A percentile compares a stretch with the other conserved stretches of the same genome.
Evolutionary conservation across 2,797 vertebrate species (phyloP).

Genomic region (Bovichtus variegatus): DNA sequence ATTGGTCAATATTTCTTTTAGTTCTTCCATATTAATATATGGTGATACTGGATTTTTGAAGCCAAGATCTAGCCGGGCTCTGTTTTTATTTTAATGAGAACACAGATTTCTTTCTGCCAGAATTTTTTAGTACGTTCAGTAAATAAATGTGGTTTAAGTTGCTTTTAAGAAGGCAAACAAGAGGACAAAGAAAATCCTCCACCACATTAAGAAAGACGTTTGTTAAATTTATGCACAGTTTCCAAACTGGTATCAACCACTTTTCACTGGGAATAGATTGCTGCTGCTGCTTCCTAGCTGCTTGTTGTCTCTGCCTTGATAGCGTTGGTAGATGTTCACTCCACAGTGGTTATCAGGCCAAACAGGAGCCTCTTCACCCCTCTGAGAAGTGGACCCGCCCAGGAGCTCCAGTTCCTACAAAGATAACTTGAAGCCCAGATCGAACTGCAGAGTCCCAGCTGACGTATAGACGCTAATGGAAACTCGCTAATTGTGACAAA

Average conservation of each 20-base stretch:
- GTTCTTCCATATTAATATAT: too few species aligned
- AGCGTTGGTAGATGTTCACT: background rate
- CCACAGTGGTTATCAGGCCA: conserved; percentile 58
- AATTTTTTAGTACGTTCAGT: too few species aligned
- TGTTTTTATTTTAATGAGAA: too few species aligned
- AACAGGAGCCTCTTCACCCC: conserved; percentile 41
- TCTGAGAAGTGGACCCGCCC: conserved; percentile 48
- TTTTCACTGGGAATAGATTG: background rate
- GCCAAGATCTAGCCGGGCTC: too few species aligned
- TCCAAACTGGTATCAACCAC: background rate
- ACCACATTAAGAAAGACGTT: too few species aligned
- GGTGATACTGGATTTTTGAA: too few species aligned
- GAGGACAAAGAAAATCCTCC: background rate
- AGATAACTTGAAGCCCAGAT: conserved; percentile 61
- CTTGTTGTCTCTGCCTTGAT: background rate
- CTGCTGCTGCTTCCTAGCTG: background rate
- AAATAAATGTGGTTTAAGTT: too few species aligned
- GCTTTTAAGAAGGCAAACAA: background rate
- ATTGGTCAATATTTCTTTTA: background rate
- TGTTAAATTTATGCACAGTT: background rate
- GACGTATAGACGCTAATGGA: conserved; percentile 42
- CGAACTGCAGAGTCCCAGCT: conserved; percentile 3
- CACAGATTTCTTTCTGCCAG: background rate
- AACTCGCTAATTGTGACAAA: conserved; percentile 38
- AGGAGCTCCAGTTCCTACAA: background rate